These are phyloP conservation scores for Semibalanus balanoides DNA, from an alignment of 1,140 invertebrate genomes.

Conservation along the genomic window DNA sequence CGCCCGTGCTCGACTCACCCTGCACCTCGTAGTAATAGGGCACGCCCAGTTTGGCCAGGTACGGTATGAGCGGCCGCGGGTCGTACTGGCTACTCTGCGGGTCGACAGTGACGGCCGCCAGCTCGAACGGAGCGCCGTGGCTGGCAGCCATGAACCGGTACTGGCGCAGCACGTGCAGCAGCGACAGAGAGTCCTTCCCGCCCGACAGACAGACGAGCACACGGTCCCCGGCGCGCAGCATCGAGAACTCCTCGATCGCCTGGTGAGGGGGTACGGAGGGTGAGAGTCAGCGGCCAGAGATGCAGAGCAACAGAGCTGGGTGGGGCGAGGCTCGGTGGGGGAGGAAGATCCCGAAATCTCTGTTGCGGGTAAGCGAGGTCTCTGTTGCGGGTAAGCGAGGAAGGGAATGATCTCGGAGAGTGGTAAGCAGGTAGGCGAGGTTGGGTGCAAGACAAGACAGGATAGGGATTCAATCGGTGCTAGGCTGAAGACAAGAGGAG, in stretches of 20 bases:
- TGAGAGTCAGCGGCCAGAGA: no score
- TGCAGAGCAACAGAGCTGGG: no score
- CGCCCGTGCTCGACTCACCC: slow-evolving; percentile 25
- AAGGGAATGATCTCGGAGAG: no score
- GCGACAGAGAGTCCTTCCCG: slow-evolving; percentile 60
- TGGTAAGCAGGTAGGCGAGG: no score
- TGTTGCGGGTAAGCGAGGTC: no score
- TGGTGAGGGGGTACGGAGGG: slow-evolving; percentile 31
- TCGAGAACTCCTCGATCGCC: slow-evolving; percentile 66
- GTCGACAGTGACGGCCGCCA: slow-evolving; percentile 60
- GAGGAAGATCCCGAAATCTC: no score
- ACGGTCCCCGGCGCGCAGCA: slow-evolving; percentile 68
- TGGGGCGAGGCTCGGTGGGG: no score
- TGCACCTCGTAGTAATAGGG: slow-evolving; percentile 57
- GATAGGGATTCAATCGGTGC: no score
- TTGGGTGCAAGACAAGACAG: no score
- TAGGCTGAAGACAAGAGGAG: no score
- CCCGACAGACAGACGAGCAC: slow-evolving; percentile 72
- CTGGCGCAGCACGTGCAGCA: slow-evolving; percentile 69
- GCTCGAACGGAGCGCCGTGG: slow-evolving; percentile 56
- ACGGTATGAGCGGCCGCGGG: slow-evolving; percentile 47
- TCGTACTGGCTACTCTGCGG: slow-evolving; percentile 45
- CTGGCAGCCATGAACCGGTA: slow-evolving; percentile 60
- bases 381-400: no score
- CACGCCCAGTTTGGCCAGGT: slow-evolving; percentile 47